Evolutionary conservation across 2,797 vertebrate genomes (phyloP).

Genomic region (Arrhamphus sclerolepis): DNA sequence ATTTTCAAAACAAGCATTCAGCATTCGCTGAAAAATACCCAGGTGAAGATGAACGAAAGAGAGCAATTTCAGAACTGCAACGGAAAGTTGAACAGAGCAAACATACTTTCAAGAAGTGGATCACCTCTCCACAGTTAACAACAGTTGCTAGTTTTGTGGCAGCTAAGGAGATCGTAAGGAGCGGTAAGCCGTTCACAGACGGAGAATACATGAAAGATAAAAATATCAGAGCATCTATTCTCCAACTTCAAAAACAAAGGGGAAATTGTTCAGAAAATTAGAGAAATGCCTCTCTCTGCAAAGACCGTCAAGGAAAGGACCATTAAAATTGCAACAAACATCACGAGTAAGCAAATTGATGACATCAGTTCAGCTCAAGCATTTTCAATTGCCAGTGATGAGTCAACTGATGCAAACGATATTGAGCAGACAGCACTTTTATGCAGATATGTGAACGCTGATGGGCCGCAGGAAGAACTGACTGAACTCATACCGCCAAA

Average conservation of each 20-base stretch:
- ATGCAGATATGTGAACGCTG: background rate
- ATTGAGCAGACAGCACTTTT: background rate
- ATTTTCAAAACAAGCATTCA: conserved; percentile 2
- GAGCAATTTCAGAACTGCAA: background rate
- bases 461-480: background rate
- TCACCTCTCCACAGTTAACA: background rate
- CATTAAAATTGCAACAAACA: background rate
- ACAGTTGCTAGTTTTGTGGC: conserved; percentile 1
- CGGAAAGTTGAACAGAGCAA: background rate
- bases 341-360: background rate
- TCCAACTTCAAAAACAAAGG: background rate
- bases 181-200: background rate
- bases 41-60: background rate
- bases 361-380: conserved; percentile 2
- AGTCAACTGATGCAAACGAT: background rate
- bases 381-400: background rate
- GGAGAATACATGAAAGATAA: background rate
- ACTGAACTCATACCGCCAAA: background rate
- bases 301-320: background rate
- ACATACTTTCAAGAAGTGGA: background rate
- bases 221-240: conserved; percentile 2
- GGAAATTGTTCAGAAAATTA: background rate
- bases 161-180: background rate
- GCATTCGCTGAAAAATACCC: background rate
- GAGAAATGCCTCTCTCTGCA: background rate